Percentiles rank a stretch among this genome's conserved stretches.
phyloP scores from a whole-genome alignment of 2,797 vertebrate genomes.

The Notoglanidium macrostoma region DNA sequence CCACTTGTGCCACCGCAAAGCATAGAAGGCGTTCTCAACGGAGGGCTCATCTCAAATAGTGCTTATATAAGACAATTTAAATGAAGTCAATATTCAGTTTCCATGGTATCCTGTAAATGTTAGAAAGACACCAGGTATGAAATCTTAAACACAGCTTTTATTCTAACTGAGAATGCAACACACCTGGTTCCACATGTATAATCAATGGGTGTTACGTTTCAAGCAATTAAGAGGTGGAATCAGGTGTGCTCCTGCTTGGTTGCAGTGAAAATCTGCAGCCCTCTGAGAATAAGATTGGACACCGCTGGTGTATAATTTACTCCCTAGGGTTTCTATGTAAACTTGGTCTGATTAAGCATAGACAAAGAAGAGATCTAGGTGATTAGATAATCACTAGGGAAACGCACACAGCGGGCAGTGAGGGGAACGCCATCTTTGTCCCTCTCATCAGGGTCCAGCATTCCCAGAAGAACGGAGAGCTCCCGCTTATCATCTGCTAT shows the following conservation, averaged over 20 bases:
- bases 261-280: background rate
- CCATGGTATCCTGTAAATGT: background rate
- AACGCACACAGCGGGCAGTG: constrained; percentile 92
- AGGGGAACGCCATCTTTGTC: constrained; percentile 88
- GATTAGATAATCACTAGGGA: background rate
- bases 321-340: background rate
- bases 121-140: background rate
- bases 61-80: background rate
- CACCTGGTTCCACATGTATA: background rate
- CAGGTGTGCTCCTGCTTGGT: background rate
- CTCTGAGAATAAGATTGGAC: background rate
- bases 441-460: constrained; percentile 93
- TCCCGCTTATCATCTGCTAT: constrained; percentile 89
- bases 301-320: background rate
- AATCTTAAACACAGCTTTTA: background rate
- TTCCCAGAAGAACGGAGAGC: constrained; percentile 86
- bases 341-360: background rate
- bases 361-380: background rate
- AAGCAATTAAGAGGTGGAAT: background rate
- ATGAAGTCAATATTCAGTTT: background rate
- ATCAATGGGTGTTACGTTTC: no score
- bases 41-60: background rate
- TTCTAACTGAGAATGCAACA: background rate
- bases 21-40: background rate
- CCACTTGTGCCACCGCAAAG: no score